A percentile compares a stretch with the other conserved stretches of the same genome.
These are phyloP conservation scores for Sesamia inferens DNA, from an alignment of 2,888 invertebrate genomes.

Conservation along the genomic window DNA sequence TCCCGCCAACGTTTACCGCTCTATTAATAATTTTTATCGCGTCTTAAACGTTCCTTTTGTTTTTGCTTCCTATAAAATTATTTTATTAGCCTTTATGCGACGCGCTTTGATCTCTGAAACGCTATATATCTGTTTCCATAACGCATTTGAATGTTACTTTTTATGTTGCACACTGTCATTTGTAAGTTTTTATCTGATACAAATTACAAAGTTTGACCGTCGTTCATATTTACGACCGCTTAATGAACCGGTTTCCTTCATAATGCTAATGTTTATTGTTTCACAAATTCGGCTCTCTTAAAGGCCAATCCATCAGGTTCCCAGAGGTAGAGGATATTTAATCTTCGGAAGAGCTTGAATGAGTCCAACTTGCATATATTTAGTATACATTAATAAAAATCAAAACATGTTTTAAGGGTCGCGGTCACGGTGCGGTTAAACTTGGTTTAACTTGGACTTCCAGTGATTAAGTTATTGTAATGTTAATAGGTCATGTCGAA, in stretches of 20 bases:
- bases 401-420: conserved; percentile 61
- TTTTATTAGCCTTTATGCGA: conserved; percentile 73
- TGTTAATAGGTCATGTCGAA: conserved; percentile 55
- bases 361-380: conserved; percentile 74
- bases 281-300: conserved; percentile 71
- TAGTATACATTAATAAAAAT: conserved; percentile 78
- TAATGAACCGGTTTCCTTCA: conserved; percentile 69
- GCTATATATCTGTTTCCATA: conserved; percentile 66
- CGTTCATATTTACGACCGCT: conserved; percentile 68
- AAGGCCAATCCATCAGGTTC: conserved; percentile 69
- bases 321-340: conserved; percentile 65
- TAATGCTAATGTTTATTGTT: conserved; percentile 79
- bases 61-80: conserved; percentile 80
- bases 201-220: conserved; percentile 58
- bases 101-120: conserved; percentile 73
- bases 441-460: conserved; percentile 44
- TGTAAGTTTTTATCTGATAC: conserved; percentile 64
- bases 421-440: conserved; percentile 43
- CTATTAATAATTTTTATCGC: conserved; percentile 86
- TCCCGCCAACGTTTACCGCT: conserved; percentile 78
- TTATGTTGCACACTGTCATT: conserved; percentile 66
- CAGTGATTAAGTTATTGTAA: conserved; percentile 59
- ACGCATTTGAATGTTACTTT: conserved; percentile 64
- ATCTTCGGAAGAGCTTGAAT: conserved; percentile 61
- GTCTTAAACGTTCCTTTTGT: conserved; percentile 84